Base-by-base conservation (phyloP, 2,797 vertebrate genomes). In the Chromis chromis region DNA sequence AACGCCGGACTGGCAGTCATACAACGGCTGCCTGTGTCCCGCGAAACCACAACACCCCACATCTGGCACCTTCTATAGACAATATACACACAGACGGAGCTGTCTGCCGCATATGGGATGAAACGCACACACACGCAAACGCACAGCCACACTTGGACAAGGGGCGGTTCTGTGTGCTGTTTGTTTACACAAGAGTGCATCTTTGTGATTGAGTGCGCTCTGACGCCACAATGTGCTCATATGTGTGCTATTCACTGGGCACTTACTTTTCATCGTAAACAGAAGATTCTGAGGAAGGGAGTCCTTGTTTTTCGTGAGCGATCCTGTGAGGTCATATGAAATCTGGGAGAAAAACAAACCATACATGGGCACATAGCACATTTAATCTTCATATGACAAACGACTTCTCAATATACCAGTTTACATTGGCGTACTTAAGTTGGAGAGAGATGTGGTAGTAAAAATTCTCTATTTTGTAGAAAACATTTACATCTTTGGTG, bases 241-340 rank as follows among this genome's bases (percentile, higher is more conserved):
- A 82, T 65, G 74, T 21, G 13, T 78, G 68, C 69, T 78, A 70
- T 82, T 84, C 65, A 84, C 60, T 72, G 74, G 83, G 63, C 73
- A 85, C 75, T 91, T 95, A 99, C 98, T 96, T 95, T 99, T 99
- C 95, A 99, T 96, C 56, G 96, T 94, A 92, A 97, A 96, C 58
- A 97, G 11, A 82, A 99, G 95, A 93, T 96, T 99, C 93, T 98
- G 98, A 63, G 98, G 96, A 76, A 99, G 94, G 67, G 93, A 91
- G 89, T 98, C 97, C 91, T 96, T 98, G 92, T 99, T 99, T 94
- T 95, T 97, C 83, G 94, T 95, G 90, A 96, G 90, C 0, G 95
- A 96, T 88, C 97, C 96, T n/a, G 91, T 95, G 86, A 96, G 95
- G 89, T 98, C 96, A 65, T 99, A 99, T 59, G 94, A 97, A 80